A percentile compares a stretch with the other conserved stretches of the same genome.
These are phyloP conservation scores for Pyrocoelia pectoralis DNA, from an alignment of 2,888 invertebrate genomes.

Conservation along the genomic window DNA sequence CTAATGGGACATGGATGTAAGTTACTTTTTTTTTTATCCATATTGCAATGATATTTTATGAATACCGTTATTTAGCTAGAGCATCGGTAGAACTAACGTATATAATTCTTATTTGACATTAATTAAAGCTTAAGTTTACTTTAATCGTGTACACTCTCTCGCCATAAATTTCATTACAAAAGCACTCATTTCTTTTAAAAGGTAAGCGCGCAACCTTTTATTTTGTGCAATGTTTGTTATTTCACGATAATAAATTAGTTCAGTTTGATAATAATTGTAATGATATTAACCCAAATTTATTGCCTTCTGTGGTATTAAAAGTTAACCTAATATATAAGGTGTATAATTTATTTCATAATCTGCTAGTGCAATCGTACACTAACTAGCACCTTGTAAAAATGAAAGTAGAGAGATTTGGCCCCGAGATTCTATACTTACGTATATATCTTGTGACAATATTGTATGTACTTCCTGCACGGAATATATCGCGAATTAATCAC, in stretches of 20 bases:
- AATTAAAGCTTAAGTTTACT: slow-evolving; percentile 32
- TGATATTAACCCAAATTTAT: background rate
- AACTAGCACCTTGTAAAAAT: too few relatives aligned
- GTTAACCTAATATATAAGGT: too few relatives aligned
- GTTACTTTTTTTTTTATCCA: slow-evolving; percentile 15
- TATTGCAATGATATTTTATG: background rate
- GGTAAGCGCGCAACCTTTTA: slow-evolving; percentile 22
- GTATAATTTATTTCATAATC: too few relatives aligned
- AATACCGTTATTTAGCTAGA: background rate
- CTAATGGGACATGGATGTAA: slow-evolving; percentile 42
- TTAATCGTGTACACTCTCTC: slow-evolving; percentile 29
- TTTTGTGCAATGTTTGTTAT: slow-evolving; percentile 19
- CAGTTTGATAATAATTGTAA: background rate
- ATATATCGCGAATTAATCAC: too few relatives aligned
- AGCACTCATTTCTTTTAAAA: slow-evolving; percentile 19
- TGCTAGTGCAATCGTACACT: too few relatives aligned
- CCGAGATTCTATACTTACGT: too few relatives aligned
- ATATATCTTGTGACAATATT: too few relatives aligned
- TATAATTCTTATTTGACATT: slow-evolving; percentile 32
- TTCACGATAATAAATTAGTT: slow-evolving; percentile 18
- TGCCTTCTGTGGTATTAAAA: too few relatives aligned
- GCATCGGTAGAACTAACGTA: slow-evolving; percentile 5
- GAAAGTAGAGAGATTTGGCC: too few relatives aligned
- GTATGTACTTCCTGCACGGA: too few relatives aligned
- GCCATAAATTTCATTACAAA: slow-evolving; percentile 30